A percentile compares a stretch with the other conserved stretches of the same genome.
Evolutionary conservation across 1,140 invertebrate species (phyloP).

Genomic region (Coenobita brevimanus): DNA sequence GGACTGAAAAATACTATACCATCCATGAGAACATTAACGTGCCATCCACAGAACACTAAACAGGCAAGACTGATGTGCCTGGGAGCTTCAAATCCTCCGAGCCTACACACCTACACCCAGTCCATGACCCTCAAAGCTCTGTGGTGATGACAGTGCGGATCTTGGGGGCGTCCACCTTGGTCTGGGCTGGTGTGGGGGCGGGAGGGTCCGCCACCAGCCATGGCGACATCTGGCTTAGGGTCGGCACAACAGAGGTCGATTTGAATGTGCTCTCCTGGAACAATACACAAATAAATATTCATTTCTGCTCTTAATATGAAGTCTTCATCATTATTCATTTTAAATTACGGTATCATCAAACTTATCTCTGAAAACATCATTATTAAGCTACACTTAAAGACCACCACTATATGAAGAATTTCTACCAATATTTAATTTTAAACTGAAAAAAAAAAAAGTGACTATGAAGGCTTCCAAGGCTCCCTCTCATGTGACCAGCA

Average conservation of each 20-base stretch:
- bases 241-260: not conserved
- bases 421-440: not conserved
- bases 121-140: conserved; percentile 33
- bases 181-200: conserved; percentile 4
- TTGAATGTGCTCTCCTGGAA: not conserved
- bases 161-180: conserved; percentile 15
- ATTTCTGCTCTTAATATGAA: too few species aligned
- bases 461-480: too few species aligned
- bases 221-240: conserved; percentile 54
- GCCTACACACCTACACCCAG: not conserved
- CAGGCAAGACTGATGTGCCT: too few species aligned
- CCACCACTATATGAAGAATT: not conserved
- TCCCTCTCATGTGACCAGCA: too few species aligned
- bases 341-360: not conserved
- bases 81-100: not conserved
- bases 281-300: too few species aligned
- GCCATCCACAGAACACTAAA: too few species aligned
- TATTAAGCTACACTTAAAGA: not conserved
- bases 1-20: too few species aligned
- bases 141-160: conserved; percentile 56
- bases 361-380: not conserved
- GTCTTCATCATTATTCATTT: too few species aligned
- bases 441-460: not conserved
- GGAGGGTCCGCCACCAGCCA: conserved; percentile 58
- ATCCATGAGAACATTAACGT: too few species aligned